Base-by-base conservation (phyloP, 2,113 vertebrate species). In the Austrofundulus limnaeus region DNA sequence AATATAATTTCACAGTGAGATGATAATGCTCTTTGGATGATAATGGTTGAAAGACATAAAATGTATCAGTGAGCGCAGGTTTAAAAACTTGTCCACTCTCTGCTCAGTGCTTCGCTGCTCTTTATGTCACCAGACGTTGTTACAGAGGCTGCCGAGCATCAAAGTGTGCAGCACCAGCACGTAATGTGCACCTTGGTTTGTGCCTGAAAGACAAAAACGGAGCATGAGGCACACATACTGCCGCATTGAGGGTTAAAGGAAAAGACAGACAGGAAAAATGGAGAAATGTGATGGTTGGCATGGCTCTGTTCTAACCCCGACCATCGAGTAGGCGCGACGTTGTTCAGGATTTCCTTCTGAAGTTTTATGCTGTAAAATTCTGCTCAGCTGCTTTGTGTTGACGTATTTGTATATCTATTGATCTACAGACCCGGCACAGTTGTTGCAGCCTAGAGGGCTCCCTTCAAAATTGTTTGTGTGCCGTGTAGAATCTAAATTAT, bases 81-180 rank as follows among this genome's bases (percentile, higher is more conserved):
- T 87, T 85, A 82, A 87, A 87, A 78, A 72, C 78, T 9, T 34
- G 31, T 34, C 78, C 72, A 14, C 25, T 81, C 81, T 84, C 72
- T 78, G 78, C 73, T 80, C 79, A 71, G 74, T 82, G 82, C 83
- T 84, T 86, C 78, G 75, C 77, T 83, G 86, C 51, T 69, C 75
- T 86, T 85, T 83, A 86, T 88, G 85, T 86, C 85, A 83, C 75
- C 64, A 84, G 77, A 85, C 80, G 86, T 83, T 83, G 83, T 87
- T 78, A 53, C 86, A 66, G 72, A 75, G 78, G 84, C 85, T 87
- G 82, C 83, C 73, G 78, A 82, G 82, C 77, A 78, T 86, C 82
- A 86, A 69, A 45, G 85, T 85, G 72, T 88, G 83, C 85, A 82
- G 83, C 80, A 81, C 74, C 83, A 83, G 85, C 83, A 86, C 72